Evolutionary conservation across 2,888 invertebrate species (phyloP).

Genomic region (Pedicia rivosa): DNA sequence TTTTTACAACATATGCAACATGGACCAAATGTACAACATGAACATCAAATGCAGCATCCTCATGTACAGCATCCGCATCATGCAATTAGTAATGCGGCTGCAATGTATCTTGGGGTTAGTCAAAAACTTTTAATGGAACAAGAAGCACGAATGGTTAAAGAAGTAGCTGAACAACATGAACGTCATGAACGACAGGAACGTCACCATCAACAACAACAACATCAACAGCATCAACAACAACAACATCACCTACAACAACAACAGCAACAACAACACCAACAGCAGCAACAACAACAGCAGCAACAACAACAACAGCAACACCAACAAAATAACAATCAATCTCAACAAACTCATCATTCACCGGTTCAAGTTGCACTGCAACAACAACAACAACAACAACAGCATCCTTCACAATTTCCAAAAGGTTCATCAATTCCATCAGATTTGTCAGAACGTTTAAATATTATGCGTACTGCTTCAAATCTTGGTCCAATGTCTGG

Average conservation of each 20-base stretch:
- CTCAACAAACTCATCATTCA: conserved; percentile 26
- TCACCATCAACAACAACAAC: conserved; percentile 34
- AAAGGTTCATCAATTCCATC: conserved; percentile 36
- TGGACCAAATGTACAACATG: conserved; percentile 15
- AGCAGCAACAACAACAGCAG: conserved; percentile 39
- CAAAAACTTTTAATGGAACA: conserved; percentile 68
- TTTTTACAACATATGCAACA: conserved; percentile 39
- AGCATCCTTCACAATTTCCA: conserved; percentile 25
- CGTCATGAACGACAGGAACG: conserved; percentile 32
- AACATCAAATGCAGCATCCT: conserved; percentile 19
- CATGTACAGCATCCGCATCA: conserved; percentile 41
- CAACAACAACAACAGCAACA: conserved; percentile 24
- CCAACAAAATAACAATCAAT: conserved; percentile 28
- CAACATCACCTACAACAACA: conserved; percentile 32
- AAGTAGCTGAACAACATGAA: conserved; percentile 41
- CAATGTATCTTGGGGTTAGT: conserved; percentile 62
- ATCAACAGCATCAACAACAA: conserved; percentile 36
- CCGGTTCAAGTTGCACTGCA: conserved; percentile 8
- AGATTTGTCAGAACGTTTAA: conserved; percentile 61
- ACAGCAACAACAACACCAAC: conserved; percentile 36
- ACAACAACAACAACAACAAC: conserved; percentile 21
- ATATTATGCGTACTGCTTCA: conserved; percentile 54
- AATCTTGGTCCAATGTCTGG: conserved; percentile 51
- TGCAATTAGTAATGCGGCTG: conserved; percentile 43
- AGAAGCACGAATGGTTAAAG: conserved; percentile 55